Conservation (phyloP, 2,113 vertebrate genomes). For the Bambusicola thoracicus region DNA sequence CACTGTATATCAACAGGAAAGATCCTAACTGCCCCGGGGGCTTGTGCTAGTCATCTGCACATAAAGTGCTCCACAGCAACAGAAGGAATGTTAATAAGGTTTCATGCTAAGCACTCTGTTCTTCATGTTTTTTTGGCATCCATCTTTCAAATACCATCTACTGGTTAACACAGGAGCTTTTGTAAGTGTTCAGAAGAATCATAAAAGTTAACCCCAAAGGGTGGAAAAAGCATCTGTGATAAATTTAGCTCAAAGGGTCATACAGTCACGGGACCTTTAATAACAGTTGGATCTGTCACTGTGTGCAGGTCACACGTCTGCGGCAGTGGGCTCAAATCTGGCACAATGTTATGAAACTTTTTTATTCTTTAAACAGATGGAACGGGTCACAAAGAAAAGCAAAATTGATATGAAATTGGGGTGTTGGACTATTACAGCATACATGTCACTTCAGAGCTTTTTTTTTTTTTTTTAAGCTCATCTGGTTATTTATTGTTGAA, state of each 20-base stretch:
- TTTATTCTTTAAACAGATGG: background rate
- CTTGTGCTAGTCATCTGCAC: constrained; percentile 21
- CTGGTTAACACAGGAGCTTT: background rate
- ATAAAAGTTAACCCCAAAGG: background rate
- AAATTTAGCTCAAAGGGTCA: constrained; percentile 19
- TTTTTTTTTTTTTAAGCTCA: background rate
- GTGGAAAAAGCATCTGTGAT: background rate
- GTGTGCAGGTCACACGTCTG: background rate
- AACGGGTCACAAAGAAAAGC: background rate
- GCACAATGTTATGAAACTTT: background rate
- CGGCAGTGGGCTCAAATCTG: background rate
- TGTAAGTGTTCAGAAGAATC: background rate
- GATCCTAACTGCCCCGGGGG: constrained; percentile 5
- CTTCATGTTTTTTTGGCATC: background rate
- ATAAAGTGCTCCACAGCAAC: constrained; percentile 9
- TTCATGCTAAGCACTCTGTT: background rate
- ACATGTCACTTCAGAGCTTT: background rate
- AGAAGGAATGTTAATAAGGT: constrained; percentile 36
- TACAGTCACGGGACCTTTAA: constrained; percentile 16
- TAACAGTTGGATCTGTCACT: background rate
- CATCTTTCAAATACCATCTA: background rate
- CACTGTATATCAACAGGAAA: background rate
- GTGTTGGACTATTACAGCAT: background rate
- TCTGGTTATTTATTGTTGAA: background rate
- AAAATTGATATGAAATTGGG: background rate